Evolutionary conservation across 2,888 invertebrate genomes (phyloP).

Genomic region (Pterobdella sp.): DNA sequence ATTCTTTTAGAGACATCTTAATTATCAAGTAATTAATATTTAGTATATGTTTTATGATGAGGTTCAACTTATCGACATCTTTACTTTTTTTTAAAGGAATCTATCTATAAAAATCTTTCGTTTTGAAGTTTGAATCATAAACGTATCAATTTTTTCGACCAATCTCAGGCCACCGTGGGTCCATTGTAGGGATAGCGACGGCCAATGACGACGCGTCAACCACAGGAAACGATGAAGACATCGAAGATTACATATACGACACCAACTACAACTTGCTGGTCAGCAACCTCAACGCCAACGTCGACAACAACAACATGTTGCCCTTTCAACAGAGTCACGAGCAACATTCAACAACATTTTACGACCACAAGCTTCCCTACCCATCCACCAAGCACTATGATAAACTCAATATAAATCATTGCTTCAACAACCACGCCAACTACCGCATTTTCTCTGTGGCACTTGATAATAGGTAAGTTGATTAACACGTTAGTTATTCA

Average conservation of each 20-base stretch:
- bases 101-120: no score
- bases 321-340: no score
- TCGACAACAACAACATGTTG: neutral
- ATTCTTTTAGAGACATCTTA: no score
- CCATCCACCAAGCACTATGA: neutral
- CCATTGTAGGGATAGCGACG: neutral
- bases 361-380: no score
- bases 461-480: neutral
- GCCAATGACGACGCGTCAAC: neutral
- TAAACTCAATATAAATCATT: neutral
- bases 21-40: no score
- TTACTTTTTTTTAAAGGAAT: no score
- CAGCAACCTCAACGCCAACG: neutral
- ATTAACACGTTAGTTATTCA: no score
- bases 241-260: neutral
- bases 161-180: conserved; percentile 10
- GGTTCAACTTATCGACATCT: no score
- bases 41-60: no score
- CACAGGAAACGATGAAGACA: neutral
- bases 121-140: no score
- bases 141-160: no score
- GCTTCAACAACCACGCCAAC: neutral
- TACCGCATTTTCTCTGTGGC: neutral
- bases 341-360: no score
- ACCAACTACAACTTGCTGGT: neutral